Conservation (phyloP, 1,140 invertebrate genomes). For the Ceratina calcarata region DNA sequence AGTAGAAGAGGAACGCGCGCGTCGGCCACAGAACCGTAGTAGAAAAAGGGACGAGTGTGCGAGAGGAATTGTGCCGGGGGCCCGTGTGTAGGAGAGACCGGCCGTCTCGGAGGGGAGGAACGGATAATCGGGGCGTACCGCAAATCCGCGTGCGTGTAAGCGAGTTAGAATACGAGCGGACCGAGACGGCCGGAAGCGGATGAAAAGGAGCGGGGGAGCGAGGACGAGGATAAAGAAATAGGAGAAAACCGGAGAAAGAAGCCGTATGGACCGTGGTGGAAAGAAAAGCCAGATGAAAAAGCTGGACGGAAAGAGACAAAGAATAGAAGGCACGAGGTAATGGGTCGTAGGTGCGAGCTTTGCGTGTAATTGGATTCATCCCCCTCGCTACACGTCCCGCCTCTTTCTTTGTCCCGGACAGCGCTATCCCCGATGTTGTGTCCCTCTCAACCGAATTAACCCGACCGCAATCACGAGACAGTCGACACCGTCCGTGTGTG, state of each 20-base stretch:
- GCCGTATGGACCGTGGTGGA: slow-evolving; percentile 52
- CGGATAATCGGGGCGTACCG: slow-evolving; percentile 68
- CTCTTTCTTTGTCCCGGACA: slow-evolving; percentile 42
- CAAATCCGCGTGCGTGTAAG: slow-evolving; percentile 69
- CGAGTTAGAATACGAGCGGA: slow-evolving; percentile 53
- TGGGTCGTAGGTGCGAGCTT: slow-evolving; percentile 74
- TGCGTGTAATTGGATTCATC: slow-evolving; percentile 77
- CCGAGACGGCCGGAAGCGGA: slow-evolving; percentile 48
- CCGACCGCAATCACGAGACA: slow-evolving; percentile 58
- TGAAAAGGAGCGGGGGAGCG: slow-evolving; percentile 9
- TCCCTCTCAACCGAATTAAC: slow-evolving; percentile 39
- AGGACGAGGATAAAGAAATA: background rate
- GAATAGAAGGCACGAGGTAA: slow-evolving; percentile 65
- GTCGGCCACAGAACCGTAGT: slow-evolving; percentile 1
- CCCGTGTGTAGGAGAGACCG: background rate
- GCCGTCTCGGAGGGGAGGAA: slow-evolving; percentile 33
- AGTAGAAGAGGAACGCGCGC: background rate
- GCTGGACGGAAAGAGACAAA: slow-evolving; percentile 9
- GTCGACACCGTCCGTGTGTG: slow-evolving; percentile 45
- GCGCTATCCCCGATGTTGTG: slow-evolving; percentile 19
- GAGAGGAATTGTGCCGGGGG: slow-evolving; percentile 36
- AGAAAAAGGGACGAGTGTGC: slow-evolving; percentile 24
- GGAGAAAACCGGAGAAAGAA: slow-evolving; percentile 37
- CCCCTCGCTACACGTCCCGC: slow-evolving; percentile 57
- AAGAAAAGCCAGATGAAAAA: slow-evolving; percentile 13